A percentile compares a stretch with the other conserved stretches of the same genome.
These are phyloP conservation scores for Leucoraja erinaceus DNA, from an alignment of 2,113 vertebrate species.

Conservation along the genomic window DNA sequence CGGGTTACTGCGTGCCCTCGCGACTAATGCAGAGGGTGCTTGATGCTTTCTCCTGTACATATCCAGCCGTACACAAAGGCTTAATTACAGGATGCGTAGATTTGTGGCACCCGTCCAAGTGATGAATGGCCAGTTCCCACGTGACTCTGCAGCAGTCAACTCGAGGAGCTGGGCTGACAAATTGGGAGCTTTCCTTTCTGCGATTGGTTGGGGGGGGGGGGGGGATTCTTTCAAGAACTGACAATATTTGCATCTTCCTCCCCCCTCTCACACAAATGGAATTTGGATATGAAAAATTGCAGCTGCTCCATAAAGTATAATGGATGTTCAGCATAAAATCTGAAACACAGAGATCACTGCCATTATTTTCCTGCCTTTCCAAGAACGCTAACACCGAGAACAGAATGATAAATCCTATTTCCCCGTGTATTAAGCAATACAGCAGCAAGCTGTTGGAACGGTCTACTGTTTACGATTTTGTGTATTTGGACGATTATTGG, in stretches of 20 bases:
- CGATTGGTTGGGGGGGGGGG: no score
- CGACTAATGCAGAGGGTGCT: neutral
- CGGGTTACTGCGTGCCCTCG: neutral
- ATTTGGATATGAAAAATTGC: constrained; percentile 8
- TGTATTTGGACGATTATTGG: neutral
- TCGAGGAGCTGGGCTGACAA: neutral
- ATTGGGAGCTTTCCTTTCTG: neutral
- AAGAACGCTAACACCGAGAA: neutral
- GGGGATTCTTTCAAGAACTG: neutral
- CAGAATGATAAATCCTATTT: neutral
- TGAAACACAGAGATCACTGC: neutral
- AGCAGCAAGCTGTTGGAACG: neutral
- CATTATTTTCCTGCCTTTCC: neutral
- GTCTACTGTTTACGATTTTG: neutral
- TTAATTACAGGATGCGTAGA: constrained; percentile 2
- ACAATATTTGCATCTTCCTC: neutral
- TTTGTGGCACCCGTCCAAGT: constrained; percentile 8
- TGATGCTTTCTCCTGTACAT: neutral
- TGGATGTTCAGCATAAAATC: neutral
- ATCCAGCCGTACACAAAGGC: neutral
- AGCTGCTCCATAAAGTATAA: constrained; percentile 4
- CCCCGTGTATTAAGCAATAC: neutral
- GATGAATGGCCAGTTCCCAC: neutral
- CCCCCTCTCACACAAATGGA: neutral
- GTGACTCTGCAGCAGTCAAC: neutral